Percentiles rank a stretch among this genome's conserved stretches.
Evolutionary conservation across 2,888 invertebrate species (phyloP).

Genomic region (Pteria penguin): DNA sequence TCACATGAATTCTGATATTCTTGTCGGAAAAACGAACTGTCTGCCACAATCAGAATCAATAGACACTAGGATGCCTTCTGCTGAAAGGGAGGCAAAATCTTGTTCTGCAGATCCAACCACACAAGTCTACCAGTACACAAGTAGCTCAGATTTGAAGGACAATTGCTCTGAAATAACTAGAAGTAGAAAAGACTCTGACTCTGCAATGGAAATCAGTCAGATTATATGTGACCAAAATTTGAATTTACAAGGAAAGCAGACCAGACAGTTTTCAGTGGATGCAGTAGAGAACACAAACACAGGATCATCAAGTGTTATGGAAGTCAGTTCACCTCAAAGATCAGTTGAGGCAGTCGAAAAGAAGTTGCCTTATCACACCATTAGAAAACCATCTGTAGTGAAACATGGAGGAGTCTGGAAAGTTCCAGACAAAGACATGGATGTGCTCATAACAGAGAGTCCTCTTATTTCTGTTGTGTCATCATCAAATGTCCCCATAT

Average conservation of each 20-base stretch:
- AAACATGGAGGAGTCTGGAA: background rate
- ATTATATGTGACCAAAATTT: background rate
- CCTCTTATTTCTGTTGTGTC: background rate
- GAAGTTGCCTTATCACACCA: conserved; percentile 11
- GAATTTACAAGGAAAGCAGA: background rate
- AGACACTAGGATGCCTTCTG: background rate
- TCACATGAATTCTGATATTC: background rate
- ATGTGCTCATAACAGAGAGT: background rate
- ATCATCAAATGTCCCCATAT: background rate
- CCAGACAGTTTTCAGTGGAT: background rate
- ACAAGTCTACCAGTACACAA: too few species aligned
- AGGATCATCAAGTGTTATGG: background rate
- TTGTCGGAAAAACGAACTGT: background rate
- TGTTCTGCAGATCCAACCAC: background rate
- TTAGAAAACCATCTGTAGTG: conserved; percentile 26
- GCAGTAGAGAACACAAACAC: background rate
- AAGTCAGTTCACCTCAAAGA: background rate
- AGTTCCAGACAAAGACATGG: background rate
- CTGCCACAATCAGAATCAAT: background rate
- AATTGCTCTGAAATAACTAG: too few species aligned
- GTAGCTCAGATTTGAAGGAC: too few species aligned
- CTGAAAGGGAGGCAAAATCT: too few species aligned
- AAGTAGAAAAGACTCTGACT: background rate
- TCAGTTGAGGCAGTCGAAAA: background rate
- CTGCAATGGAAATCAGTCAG: background rate